Base-by-base conservation (phyloP, 37 sponge, comb jelly and placozoan genomes). In the Tethya wilhelma region DNA sequence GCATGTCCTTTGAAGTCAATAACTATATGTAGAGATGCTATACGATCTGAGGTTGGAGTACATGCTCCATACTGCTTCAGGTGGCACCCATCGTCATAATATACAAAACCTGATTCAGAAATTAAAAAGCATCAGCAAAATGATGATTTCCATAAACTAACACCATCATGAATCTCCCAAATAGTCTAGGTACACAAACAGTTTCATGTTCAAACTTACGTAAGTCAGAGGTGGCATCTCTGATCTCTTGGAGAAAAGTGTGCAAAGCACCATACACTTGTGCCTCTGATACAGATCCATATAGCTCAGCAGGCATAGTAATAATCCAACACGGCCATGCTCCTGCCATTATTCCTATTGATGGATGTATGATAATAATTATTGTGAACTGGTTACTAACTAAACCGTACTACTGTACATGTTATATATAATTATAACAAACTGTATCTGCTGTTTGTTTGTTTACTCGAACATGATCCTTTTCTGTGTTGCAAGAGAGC, bases 201-300 rank as follows among this genome's bases (percentile, higher is more conserved):
- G n/a, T n/a, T n/a, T n/a, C n/a, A n/a, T n/a, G n/a, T n/a, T n/a
- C n/a, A n/a, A n/a, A n/a, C n/a, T n/a, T n/a, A n/a, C n/a, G n/a
- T n/a, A n/a, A n/a, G n/a, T n/a, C n/a, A n/a, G n/a, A n/a, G n/a
- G n/a, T n/a, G n/a, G n/a, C n/a, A n/a, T n/a, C n/a, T n/a, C n/a
- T n/a, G n/a, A n/a, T n/a, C n/a, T 31, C 68, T 23, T 31, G 40
- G 23, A 62, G 63, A n/a, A 38, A 67, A 9, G 68, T 12, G 23
- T 67, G 68, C 9, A 67, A 23, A 36, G 23, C 6, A 8, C 68
- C 68, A 67, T 67, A 36, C 9, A 67, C 68, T 36, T 67, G 68
- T 23, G 40, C 37, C 22, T 67, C 34, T 8, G 68, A 67, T 36
- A 36, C 68, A n/a, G 68, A 37, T 37, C 68, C 68, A 36, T 36